Evolutionary conservation across 2,888 invertebrate genomes (phyloP), one percentile per base, ranked within the genome.

Genomic region (Dryomyza anilis): DNA sequence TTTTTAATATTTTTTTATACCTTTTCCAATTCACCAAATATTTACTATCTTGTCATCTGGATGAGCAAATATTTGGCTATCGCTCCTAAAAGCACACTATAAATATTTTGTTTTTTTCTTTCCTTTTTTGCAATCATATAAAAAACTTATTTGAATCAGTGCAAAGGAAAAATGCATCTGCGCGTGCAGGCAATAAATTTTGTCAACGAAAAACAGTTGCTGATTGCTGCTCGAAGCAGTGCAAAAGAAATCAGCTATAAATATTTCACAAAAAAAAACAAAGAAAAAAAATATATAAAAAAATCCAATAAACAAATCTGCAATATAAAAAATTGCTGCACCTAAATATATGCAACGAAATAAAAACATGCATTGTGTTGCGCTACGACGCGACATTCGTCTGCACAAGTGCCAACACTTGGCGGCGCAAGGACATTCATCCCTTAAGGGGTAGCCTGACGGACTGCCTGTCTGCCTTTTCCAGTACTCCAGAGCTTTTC

Each of bases 361-460:
- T 14, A 59, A 19, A 27, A n/a, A 50, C n/a, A 27, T 12, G 7
- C 14, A 27, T n/a, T 6, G 3, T 43, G 43, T 2, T 19, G n/a
- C 39, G 39, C 12, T 12, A 2, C 39, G 39, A 14, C 39, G 39
- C 39, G 39, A 7, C 39, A n/a, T n/a, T 7, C 39, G 39, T 39
- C 39, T 39, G 3, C 3, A n/a, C 39, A n/a, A 2, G 14, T 14
- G 7, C 39, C 48, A 48, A 48, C 12, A 8, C 19, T 23, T 56
- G 56, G 36, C 56, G 56, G 27, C 56, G n/a, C 8, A 23, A 59
- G 59, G 46, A 30, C 59, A 27, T 59, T 59, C 59, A 46, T 59
- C 46, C 46, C 23, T 39, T n/a, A n/a, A n/a, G n/a, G n/a, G n/a
- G n/a, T n/a, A n/a, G n/a, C n/a, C n/a, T n/a, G 30, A 30, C n/a